These are phyloP conservation scores for Ginglymostoma cirratum DNA, from an alignment of 2,113 vertebrate genomes.

Conservation along the genomic window DNA sequence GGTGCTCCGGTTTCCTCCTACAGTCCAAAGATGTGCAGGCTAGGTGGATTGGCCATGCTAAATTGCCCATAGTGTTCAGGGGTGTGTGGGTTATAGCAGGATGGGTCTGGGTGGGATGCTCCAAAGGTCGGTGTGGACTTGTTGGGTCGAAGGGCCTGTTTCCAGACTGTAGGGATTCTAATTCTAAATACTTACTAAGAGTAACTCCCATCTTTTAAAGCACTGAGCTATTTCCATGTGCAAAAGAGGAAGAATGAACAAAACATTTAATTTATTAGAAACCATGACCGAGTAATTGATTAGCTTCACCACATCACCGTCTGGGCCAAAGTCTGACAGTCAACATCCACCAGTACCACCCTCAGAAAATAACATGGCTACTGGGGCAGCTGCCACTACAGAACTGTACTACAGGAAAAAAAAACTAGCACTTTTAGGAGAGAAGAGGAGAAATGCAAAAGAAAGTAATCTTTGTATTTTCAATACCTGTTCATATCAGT, in stretches of 20 bases:
- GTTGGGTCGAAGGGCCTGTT: too few species aligned
- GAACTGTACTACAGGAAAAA: background rate
- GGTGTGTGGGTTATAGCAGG: too few species aligned
- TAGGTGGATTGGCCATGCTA: too few species aligned
- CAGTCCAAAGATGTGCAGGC: too few species aligned
- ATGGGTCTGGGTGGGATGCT: too few species aligned
- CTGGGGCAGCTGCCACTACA: background rate
- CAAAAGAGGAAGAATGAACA: background rate
- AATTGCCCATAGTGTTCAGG: too few species aligned
- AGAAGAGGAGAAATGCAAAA: background rate
- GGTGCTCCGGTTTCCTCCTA: too few species aligned
- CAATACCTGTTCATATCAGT: background rate
- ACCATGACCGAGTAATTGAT: background rate
- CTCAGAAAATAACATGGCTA: background rate
- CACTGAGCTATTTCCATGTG: background rate
- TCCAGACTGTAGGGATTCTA: too few species aligned
- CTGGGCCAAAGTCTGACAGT: background rate
- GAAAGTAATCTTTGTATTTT: background rate
- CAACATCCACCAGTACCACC: background rate
- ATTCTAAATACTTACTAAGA: background rate
- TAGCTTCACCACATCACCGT: background rate
- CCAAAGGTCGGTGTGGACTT: too few species aligned
- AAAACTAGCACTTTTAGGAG: background rate
- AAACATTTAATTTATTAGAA: background rate
- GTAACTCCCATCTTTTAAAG: background rate